Conservation (phyloP, 1,140 invertebrate species). For the Lutraria rhynchaena region DNA sequence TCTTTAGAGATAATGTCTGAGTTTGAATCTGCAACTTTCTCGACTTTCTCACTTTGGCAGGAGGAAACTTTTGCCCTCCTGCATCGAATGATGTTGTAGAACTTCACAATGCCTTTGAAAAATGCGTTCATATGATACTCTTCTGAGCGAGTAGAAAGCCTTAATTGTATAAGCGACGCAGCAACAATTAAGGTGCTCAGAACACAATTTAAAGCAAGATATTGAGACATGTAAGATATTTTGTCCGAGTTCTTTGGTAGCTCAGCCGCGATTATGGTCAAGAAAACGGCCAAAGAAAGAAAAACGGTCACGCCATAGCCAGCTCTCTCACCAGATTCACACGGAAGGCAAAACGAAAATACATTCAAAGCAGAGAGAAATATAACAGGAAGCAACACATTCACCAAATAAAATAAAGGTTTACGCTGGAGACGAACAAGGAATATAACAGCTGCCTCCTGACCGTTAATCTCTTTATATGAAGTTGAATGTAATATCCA, state of each 20-base stretch:
- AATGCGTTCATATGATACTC: too few species aligned
- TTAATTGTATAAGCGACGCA: background rate
- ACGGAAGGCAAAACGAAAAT: slow-evolving; percentile 85
- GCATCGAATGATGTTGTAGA: too few species aligned
- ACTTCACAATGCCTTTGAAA: too few species aligned
- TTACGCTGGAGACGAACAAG: slow-evolving; percentile 62
- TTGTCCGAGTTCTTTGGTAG: slow-evolving; percentile 85
- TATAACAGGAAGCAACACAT: slow-evolving; percentile 84
- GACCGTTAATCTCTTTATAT: background rate
- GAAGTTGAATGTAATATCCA: background rate
- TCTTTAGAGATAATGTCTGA: too few species aligned
- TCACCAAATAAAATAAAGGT: slow-evolving; percentile 82
- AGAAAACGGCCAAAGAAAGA: slow-evolving; percentile 85
- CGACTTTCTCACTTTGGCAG: too few species aligned
- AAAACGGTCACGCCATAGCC: slow-evolving; percentile 84
- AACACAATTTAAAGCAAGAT: background rate
- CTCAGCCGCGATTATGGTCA: slow-evolving; percentile 84
- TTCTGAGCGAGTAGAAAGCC: too few species aligned
- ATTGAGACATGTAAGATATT: slow-evolving; percentile 84
- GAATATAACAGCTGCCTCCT: slow-evolving; percentile 29
- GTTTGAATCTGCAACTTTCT: too few species aligned
- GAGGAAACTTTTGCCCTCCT: too few species aligned
- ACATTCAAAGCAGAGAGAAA: slow-evolving; percentile 84
- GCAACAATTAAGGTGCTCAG: slow-evolving; percentile 3
- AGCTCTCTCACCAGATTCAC: slow-evolving; percentile 85